Percentiles rank a stretch among this genome's conserved stretches.
phyloP scores from a whole-genome alignment of 92 coral and sea anemone species.

The Phenganax subtilis region DNA sequence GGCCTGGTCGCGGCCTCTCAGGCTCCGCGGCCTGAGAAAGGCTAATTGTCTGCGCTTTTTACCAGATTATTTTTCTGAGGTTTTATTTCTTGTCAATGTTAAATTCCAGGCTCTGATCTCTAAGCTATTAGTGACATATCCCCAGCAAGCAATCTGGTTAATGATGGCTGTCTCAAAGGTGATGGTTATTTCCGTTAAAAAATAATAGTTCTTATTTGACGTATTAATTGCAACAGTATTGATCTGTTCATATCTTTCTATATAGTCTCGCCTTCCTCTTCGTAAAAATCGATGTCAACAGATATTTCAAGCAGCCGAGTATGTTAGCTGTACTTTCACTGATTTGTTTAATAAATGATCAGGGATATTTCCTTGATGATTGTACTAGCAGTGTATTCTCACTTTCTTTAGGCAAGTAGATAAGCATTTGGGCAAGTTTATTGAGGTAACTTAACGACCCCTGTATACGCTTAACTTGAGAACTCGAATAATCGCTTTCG shows the following conservation, averaged over 20 bases:
- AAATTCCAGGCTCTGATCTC: conserved; percentile 65
- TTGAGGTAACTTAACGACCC: neutral
- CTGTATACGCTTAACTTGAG: neutral
- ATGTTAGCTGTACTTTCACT: conserved; percentile 8
- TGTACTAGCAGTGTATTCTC: conserved; percentile 39
- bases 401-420: conserved; percentile 17
- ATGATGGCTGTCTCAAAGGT: conserved; percentile 99
- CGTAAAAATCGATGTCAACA: conserved; percentile 76
- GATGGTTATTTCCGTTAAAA: neutral
- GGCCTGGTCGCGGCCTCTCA: too few relatives aligned
- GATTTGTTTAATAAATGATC: neutral
- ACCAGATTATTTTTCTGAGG: neutral
- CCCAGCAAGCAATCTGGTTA: conserved; percentile 98
- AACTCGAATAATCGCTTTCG: neutral
- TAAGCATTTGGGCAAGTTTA: neutral
- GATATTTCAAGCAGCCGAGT: conserved; percentile 79
- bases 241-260: neutral
- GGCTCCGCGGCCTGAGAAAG: too few relatives aligned
- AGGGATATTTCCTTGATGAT: conserved; percentile 12
- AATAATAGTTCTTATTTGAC: too few relatives aligned
- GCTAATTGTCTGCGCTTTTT: neutral
- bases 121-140: conserved; percentile 71
- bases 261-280: conserved; percentile 81
- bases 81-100: neutral
- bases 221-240: too few relatives aligned